These are phyloP conservation scores for Sphyrna mokarran DNA, from an alignment of 2,113 vertebrate species.

Conservation along the genomic window DNA sequence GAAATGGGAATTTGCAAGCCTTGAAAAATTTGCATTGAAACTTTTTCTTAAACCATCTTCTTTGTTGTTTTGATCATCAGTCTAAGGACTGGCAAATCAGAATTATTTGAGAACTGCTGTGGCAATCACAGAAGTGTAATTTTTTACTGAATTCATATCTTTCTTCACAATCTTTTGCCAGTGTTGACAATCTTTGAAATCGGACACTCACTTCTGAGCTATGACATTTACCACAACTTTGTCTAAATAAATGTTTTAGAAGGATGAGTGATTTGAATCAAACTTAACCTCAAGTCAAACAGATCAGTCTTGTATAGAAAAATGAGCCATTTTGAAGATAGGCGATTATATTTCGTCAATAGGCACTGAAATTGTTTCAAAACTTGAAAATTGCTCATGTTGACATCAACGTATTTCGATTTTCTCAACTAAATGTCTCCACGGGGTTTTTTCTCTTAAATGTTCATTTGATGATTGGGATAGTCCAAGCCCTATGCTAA, in stretches of 20 bases:
- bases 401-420: neutral
- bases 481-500: neutral
- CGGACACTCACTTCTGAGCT: neutral
- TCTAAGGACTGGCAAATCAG: neutral
- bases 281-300: neutral
- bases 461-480: neutral
- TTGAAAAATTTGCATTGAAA: neutral
- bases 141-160: neutral
- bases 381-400: neutral
- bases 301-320: neutral
- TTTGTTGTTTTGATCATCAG: neutral
- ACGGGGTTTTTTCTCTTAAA: neutral
- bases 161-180: neutral
- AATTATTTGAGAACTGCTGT: neutral
- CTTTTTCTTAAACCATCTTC: neutral
- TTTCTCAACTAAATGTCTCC: neutral
- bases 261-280: conserved; percentile 22
- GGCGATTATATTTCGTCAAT: neutral
- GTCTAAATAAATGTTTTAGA: neutral
- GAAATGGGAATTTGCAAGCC: neutral
- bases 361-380: neutral
- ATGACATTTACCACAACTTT: neutral
- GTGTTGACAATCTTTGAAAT: neutral
- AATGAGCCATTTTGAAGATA: neutral
- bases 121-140: neutral